Conservation (phyloP, 2,888 invertebrate genomes). For the Andrena trimmerana region DNA sequence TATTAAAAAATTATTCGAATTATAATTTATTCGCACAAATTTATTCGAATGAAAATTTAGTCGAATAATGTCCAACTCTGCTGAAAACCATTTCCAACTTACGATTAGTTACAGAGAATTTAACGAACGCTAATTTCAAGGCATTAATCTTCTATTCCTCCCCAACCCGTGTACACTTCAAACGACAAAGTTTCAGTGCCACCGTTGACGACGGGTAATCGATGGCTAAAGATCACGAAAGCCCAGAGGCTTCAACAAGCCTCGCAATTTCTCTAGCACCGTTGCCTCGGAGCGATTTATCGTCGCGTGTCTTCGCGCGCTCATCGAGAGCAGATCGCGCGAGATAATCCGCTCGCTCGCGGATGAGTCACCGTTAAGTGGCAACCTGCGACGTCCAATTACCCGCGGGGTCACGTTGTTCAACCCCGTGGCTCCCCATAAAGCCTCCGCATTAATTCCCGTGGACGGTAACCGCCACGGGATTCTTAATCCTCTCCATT, state of each 20-base stretch:
- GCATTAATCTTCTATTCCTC: no score
- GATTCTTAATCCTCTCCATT: constrained; percentile 64
- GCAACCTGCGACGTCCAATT: constrained; percentile 71
- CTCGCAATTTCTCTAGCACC: constrained; percentile 31
- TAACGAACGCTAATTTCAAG: no score
- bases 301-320: constrained; percentile 31
- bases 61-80: no score
- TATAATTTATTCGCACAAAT: no score
- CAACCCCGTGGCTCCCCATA: constrained; percentile 60
- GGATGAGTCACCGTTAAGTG: constrained; percentile 74
- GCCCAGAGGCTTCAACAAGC: not conserved
- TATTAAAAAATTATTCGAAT: no score
- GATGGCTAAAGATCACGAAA: constrained; percentile 1
- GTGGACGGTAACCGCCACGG: constrained; percentile 16
- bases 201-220: constrained; percentile 9
- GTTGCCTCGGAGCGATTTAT: constrained; percentile 41
- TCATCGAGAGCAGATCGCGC: constrained; percentile 68
- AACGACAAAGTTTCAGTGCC: no score
- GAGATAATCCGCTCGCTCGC: constrained; percentile 65
- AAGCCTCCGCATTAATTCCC: constrained; percentile 68
- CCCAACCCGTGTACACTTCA: no score
- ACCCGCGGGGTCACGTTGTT: constrained; percentile 71
- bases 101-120: no score
- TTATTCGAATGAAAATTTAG: no score
- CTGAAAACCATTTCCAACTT: no score